Evolutionary conservation across 2,888 invertebrate genomes (phyloP), one percentile per base, ranked within the genome.

Genomic region (Neoitamus cyanurus): DNA sequence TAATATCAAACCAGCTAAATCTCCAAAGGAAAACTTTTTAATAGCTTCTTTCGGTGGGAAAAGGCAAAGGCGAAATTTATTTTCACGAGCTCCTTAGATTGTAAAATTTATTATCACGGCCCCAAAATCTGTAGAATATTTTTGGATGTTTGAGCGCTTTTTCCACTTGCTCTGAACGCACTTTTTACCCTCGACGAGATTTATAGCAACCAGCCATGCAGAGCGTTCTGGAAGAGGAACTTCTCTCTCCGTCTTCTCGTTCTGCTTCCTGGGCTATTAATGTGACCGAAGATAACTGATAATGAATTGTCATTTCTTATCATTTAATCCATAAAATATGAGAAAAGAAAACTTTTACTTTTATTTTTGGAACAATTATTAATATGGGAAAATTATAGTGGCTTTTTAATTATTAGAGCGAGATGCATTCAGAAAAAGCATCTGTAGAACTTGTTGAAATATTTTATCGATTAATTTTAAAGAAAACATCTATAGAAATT

Each of bases 271-370:
- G 36, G 36, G n/a, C 70, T 13, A 28, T 70, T 70, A 70, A 70
- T 30, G 70, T 70, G 30, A 31, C 73, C 34, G n/a, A 70, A 34
- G 73, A 73, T 73, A 73, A 73, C 73, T 73, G 73, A 73, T 73
- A 73, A 73, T 37, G 73, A 73, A 73, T 73, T 73, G 73, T 73
- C 73, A 73, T 73, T 73, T 73, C 73, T 73, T 73, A 73, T 73
- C 73, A 34, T 34, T 15, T 36, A 73, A 73, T 73, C 37, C 34
- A 73, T 73, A n/a, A 73, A 73, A 73, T 73, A 73, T 73, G 37
- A 34, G 3, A 5, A 11, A 36, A 31, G 36, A 3, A 25, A 73
- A 73, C 58, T 73, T 73, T 73, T 36, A 1, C 73, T 37, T 37
- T 73, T n/a, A 73, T 34, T 37, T 34, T 73, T 37, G 9, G 31